Percentiles rank a stretch among this genome's conserved stretches.
These are phyloP conservation scores for Drosophila ustulata DNA, from an alignment of 2,888 invertebrate genomes.

Conservation along the genomic window DNA sequence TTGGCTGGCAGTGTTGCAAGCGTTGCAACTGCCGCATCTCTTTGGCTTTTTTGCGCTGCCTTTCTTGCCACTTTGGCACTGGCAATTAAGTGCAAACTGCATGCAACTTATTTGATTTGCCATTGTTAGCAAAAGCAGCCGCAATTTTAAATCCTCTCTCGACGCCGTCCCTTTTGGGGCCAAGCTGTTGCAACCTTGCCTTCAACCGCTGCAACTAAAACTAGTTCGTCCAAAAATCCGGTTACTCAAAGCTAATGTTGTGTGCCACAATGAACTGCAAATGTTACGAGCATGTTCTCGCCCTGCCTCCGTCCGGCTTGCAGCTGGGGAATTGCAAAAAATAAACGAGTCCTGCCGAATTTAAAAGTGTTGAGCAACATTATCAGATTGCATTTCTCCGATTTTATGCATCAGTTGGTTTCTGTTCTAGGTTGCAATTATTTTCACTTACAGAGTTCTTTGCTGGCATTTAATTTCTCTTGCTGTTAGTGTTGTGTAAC, in stretches of 20 bases:
- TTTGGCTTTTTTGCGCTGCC: constrained; percentile 18
- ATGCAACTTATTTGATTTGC: constrained; percentile 72
- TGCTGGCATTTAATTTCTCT: no score
- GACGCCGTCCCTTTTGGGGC: neutral
- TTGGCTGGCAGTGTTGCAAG: constrained; percentile 28
- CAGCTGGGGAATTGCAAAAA: neutral
- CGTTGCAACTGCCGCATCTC: constrained; percentile 16
- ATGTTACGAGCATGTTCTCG: neutral
- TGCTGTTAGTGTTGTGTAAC: no score
- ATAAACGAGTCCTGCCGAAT: neutral
- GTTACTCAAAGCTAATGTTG: constrained; percentile 24
- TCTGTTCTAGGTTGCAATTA: no score
- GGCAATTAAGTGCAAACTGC: constrained; percentile 73
- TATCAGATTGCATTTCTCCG: neutral
- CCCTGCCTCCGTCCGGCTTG: neutral
- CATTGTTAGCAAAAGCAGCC: constrained; percentile 66
- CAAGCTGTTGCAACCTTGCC: neutral
- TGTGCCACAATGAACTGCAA: constrained; percentile 5
- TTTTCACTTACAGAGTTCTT: no score
- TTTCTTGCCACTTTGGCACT: constrained; percentile 76
- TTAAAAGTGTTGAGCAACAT: neutral
- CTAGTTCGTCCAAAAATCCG: constrained; percentile 1
- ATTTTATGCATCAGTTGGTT: neutral
- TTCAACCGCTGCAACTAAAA: constrained; percentile 23
- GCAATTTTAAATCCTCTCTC: constrained; percentile 38